Percentiles rank a stretch among this genome's conserved stretches.
These are phyloP conservation scores for Laupala kohalensis DNA, from an alignment of 1,140 invertebrate genomes.

Conservation along the genomic window DNA sequence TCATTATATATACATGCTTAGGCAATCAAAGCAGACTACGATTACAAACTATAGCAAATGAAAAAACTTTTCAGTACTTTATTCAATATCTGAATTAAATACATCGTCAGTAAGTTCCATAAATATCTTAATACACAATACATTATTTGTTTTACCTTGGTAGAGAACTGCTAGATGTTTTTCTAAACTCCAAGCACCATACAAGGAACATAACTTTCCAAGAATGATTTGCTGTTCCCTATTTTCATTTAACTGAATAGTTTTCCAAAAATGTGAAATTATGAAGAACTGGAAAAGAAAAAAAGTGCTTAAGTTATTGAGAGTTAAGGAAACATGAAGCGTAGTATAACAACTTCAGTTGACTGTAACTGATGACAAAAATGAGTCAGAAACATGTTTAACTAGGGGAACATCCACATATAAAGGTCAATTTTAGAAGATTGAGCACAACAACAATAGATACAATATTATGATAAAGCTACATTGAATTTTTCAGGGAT, in stretches of 20 bases:
- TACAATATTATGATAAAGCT: neutral
- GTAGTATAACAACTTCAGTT: neutral
- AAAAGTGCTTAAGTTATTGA: neutral
- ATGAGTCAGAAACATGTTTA: neutral
- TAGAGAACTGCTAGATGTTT: conserved; percentile 31
- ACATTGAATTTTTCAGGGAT: neutral
- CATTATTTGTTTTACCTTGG: conserved; percentile 21
- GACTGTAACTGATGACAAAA: neutral
- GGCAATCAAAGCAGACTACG: too few relatives aligned
- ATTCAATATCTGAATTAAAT: too few relatives aligned
- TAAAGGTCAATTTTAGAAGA: too few relatives aligned
- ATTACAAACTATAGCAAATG: too few relatives aligned
- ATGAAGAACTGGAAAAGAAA: conserved; percentile 18
- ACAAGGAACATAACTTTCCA: conserved; percentile 22
- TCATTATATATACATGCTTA: too few relatives aligned
- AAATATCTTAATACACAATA: neutral
- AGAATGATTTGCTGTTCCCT: conserved; percentile 18
- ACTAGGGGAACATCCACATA: too few relatives aligned
- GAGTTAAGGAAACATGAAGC: neutral
- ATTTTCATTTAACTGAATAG: conserved; percentile 11
- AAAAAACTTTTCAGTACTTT: too few relatives aligned
- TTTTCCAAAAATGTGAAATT: conserved; percentile 18
- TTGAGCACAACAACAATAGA: neutral
- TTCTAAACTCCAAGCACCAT: conserved; percentile 43
- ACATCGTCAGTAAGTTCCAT: too few relatives aligned